Percentiles rank a stretch among this genome's conserved stretches.
Evolutionary conservation across 2,888 invertebrate genomes (phyloP).

Genomic region (Nomada flava): DNA sequence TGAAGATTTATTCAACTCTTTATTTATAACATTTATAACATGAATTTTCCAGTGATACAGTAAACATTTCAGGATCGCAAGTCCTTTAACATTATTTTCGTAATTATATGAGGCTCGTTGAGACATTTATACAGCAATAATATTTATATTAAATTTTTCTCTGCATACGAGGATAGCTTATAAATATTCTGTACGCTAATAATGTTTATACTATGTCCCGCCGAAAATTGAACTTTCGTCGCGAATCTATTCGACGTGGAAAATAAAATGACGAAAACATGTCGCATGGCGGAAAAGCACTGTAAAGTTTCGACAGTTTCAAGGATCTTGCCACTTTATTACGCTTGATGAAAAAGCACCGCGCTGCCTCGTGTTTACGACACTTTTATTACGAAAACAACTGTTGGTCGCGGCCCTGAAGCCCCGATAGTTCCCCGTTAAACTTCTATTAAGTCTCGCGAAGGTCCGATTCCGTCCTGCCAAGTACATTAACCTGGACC

Average conservation of each 20-base stretch:
- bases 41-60: too few species aligned
- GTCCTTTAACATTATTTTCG: too few species aligned
- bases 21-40: too few species aligned
- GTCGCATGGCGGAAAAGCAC: constrained; percentile 10
- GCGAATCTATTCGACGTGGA: background rate
- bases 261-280: background rate
- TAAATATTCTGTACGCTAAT: too few species aligned
- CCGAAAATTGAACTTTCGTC: too few species aligned
- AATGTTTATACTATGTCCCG: too few species aligned
- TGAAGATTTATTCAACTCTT: too few species aligned
- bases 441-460: constrained; percentile 52
- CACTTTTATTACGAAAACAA: constrained; percentile 59
- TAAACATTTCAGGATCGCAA: too few species aligned
- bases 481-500: constrained; percentile 40
- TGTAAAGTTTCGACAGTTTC: constrained; percentile 45
- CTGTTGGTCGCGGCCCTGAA: constrained; percentile 40
- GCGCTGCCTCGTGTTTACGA: constrained; percentile 48
- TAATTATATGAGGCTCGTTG: too few species aligned
- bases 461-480: constrained; percentile 5
- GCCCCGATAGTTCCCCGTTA: constrained; percentile 48
- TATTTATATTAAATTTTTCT: too few species aligned
- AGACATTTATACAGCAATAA: too few species aligned
- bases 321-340: constrained; percentile 47
- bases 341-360: constrained; percentile 51
- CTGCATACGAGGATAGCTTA: too few species aligned